phyloP scores from a whole-genome alignment of 2,888 invertebrate species.

The Thysanoteuthis rhombus region DNA sequence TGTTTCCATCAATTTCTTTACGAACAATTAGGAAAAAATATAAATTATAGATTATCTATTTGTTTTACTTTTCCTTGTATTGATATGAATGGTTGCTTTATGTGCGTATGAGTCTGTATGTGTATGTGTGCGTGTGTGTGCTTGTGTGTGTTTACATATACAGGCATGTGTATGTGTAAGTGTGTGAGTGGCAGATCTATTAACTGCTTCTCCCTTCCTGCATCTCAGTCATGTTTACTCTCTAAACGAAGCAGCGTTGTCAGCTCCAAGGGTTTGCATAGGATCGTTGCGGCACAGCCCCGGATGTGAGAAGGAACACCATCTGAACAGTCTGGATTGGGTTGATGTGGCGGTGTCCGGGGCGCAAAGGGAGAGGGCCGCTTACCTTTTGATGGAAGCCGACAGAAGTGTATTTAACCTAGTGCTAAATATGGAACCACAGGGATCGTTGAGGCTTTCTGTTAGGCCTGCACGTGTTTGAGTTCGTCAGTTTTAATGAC shows the following conservation, averaged over 20 bases:
- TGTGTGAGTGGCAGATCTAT: neutral
- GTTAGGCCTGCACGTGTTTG: neutral
- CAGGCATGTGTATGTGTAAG: no score
- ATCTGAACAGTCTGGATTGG: neutral
- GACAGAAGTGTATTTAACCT: neutral
- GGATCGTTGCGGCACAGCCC: neutral
- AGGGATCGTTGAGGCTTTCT: neutral
- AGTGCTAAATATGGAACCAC: neutral
- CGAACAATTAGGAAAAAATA: no score
- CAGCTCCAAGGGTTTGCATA: neutral
- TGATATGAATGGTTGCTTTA: no score
- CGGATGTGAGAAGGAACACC: neutral
- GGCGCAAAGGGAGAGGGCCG: neutral
- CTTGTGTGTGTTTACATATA: no score
- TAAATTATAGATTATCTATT: no score
- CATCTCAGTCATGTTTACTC: neutral
- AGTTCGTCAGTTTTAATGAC: neutral
- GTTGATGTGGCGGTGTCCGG: neutral
- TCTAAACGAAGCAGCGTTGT: neutral
- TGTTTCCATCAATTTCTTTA: no score
- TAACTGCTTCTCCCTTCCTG: neutral
- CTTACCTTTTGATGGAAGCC: neutral
- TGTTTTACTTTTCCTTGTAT: no score
- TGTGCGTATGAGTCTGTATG: no score
- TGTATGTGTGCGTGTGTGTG: no score